Conservation (phyloP, 2,113 vertebrate genomes). For the Gavialis gangeticus region DNA sequence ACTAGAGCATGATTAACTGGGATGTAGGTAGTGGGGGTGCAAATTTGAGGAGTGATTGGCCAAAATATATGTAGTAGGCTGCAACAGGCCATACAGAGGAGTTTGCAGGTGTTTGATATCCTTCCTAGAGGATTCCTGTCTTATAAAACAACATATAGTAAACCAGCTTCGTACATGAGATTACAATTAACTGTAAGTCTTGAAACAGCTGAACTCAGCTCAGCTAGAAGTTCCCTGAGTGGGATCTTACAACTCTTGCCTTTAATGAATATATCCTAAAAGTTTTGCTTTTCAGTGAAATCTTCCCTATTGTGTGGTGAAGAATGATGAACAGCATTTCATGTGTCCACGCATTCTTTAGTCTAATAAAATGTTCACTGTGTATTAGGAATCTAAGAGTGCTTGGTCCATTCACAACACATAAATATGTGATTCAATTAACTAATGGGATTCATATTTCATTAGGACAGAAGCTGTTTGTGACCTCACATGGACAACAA, state of each 20-base stretch:
- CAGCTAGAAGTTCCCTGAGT: conserved; percentile 3
- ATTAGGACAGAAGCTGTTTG: conserved; percentile 75
- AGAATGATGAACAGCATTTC: conserved; percentile 42
- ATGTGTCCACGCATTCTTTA: neutral
- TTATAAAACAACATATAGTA: conserved; percentile 26
- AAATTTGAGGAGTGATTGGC: neutral
- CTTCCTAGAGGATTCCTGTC: conserved; percentile 7
- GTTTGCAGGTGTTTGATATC: neutral
- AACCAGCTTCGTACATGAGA: neutral
- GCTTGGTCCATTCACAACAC: conserved; percentile 51
- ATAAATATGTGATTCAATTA: conserved; percentile 67
- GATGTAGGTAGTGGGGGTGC: accelerated
- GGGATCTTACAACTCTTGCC: conserved; percentile 27
- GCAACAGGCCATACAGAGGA: neutral
- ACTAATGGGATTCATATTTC: conserved; percentile 75
- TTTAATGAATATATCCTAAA: conserved; percentile 25
- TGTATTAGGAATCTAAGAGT: conserved; percentile 15
- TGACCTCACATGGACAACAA: conserved; percentile 72
- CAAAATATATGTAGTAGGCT: neutral
- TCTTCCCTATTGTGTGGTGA: conserved; percentile 7
- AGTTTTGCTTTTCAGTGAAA: neutral
- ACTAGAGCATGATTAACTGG: neutral
- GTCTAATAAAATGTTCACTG: conserved; percentile 30
- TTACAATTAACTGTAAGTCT: conserved; percentile 40
- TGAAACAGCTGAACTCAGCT: neutral